Evolutionary conservation across 2,113 vertebrate genomes (phyloP), one percentile per base, ranked within the genome.

Genomic region (Salvelinus alpinus): DNA sequence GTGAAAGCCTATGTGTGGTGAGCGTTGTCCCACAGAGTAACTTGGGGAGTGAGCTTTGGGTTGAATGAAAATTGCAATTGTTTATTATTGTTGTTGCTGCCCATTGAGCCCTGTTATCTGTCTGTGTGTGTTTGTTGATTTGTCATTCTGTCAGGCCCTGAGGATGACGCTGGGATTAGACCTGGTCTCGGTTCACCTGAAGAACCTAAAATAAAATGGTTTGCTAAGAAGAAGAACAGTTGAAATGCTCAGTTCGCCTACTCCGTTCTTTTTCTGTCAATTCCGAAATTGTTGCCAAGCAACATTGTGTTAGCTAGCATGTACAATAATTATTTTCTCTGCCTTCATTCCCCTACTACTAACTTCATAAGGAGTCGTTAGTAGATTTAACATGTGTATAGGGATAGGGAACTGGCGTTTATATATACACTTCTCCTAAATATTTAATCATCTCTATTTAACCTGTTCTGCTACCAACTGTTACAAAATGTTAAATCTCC

Each of bases 121-220:
- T 31, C 29, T 31, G 29, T 70, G 69, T 44, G 44, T 70, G 69
- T 44, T 34, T 70, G 69, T 54, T 11, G 29, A 31, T 70, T 62
- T 18, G 14, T 27, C 51, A 14, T 12, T 24, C 54, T 73, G 70
- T 73, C 80, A 93, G 95, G 89, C 71, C 38, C 89, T 97, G 48
- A 88, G 59, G 79, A 88, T 97, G 91, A 92, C 91, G 84, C 87
- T 98, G 0, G 96, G 96, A 11, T 80, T 90, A 0, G 93, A 96
- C 76, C 78, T 91, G 3, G 94, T 97, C 60, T 82, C 82, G 66
- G 71, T 93, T 6, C 65, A 14, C 27, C 91, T 87, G 2, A 79
- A 57, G 24, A 93, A 93, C 0, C 9, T 97, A 22, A 95, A 94
- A 0, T 84, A 96, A 74, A 96, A 97, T 0, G 90, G 88, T 1